Percentiles rank a stretch among this genome's conserved stretches.
Evolutionary conservation across 2,797 vertebrate genomes (phyloP).

Genomic region (Phalloptychus januarius): DNA sequence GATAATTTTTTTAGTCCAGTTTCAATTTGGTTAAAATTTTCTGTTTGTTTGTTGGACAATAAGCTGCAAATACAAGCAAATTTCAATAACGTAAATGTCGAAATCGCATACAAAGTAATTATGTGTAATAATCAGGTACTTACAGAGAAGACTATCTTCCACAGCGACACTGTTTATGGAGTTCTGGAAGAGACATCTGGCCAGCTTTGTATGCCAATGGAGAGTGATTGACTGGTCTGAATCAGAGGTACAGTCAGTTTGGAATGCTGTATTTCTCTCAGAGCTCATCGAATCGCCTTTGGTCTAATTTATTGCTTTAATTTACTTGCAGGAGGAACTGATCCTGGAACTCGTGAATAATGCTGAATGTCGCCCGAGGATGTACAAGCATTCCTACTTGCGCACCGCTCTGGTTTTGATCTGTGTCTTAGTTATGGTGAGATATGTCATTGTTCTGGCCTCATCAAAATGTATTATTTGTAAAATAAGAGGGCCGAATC

Average conservation of each 20-base stretch:
- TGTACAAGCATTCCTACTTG: constrained; percentile 86
- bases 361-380: constrained; percentile 60
- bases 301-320: constrained; percentile 20
- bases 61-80: neutral
- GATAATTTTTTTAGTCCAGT: neutral
- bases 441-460: constrained; percentile 14
- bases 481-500: neutral
- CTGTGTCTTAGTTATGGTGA: constrained; percentile 86
- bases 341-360: constrained; percentile 87
- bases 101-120: neutral
- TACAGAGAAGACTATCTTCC: constrained; percentile 7
- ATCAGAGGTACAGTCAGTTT: constrained; percentile 84
- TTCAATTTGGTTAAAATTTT: neutral
- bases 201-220: constrained; percentile 85
- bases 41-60: neutral
- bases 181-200: constrained; percentile 91
- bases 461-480: constrained; percentile 1
- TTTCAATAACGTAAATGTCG: neutral
- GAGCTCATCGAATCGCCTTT: neutral
- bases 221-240: constrained; percentile 91
- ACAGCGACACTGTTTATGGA: constrained; percentile 94
- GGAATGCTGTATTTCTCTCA: constrained; percentile 4
- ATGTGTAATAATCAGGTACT: neutral
- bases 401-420: constrained; percentile 82
- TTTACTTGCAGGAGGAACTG: constrained; percentile 86